These are phyloP conservation scores for Lasioglossum calceatum DNA, from an alignment of 2,888 invertebrate genomes.

Conservation along the genomic window DNA sequence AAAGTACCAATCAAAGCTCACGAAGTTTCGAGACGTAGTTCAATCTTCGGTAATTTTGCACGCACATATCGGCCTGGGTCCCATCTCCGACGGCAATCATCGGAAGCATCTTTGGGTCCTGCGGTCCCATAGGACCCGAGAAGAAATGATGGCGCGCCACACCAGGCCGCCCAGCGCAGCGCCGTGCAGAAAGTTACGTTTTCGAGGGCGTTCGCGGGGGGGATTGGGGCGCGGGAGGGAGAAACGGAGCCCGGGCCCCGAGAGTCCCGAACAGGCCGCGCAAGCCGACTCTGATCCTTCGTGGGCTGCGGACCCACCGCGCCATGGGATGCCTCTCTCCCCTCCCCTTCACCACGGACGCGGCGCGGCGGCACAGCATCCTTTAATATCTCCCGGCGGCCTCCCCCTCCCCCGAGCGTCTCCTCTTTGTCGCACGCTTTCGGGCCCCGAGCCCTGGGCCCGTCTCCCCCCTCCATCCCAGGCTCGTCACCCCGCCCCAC, in stretches of 20 bases:
- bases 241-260: conserved; percentile 38
- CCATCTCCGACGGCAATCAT: neutral
- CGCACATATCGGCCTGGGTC: neutral
- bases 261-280: conserved; percentile 17
- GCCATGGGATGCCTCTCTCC: conserved; percentile 72
- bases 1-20: neutral
- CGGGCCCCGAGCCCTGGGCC: conserved; percentile 43
- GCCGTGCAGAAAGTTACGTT: conserved; percentile 46
- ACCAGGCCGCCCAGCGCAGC: neutral
- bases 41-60: neutral
- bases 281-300: conserved; percentile 69
- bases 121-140: neutral
- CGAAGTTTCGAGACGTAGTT: neutral
- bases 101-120: neutral
- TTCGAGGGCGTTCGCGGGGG: conserved; percentile 31
- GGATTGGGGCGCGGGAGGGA: neutral
- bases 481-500: neutral
- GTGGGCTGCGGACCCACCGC: conserved; percentile 75
- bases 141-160: conserved; percentile 15
- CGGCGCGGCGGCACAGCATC: conserved; percentile 76
- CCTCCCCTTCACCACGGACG: conserved; percentile 5
- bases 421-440: conserved; percentile 45
- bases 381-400: conserved; percentile 80
- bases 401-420: conserved; percentile 62
- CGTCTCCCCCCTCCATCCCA: conserved; percentile 12